Percentiles rank a stretch among this genome's conserved stretches.
phyloP scores from a whole-genome alignment of 2,888 invertebrate genomes.

The Epsilonema sp. region DNA sequence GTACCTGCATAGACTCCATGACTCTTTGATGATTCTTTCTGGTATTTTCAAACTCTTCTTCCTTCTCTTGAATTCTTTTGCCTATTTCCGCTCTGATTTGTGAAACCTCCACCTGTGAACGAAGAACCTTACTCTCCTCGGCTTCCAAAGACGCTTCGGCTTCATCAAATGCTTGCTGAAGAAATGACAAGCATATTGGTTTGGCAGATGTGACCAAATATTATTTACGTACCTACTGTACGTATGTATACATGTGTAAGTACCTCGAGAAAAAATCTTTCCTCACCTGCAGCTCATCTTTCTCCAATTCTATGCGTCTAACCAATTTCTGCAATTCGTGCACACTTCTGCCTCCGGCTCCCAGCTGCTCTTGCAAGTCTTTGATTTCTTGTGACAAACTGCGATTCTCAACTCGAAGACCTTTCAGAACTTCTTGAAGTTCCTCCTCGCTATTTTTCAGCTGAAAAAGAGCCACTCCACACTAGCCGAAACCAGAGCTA shows the following conservation, averaged over 20 bases:
- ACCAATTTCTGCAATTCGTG: slow-evolving; percentile 98
- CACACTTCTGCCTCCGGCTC: slow-evolving; percentile 95
- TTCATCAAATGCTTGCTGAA: slow-evolving; percentile 47
- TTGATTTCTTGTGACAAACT: slow-evolving; percentile 92
- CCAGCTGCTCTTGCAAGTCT: slow-evolving; percentile 96
- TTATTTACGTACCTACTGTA: no score
- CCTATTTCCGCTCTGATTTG: slow-evolving; percentile 92
- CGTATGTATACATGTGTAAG: no score
- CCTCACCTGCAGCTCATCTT: slow-evolving; percentile 70
- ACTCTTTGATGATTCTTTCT: no score
- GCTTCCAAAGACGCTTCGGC: slow-evolving; percentile 97
- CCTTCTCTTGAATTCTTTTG: slow-evolving; percentile 95
- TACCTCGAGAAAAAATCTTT: no score
- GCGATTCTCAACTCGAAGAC: slow-evolving; percentile 97
- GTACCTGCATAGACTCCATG: no score
- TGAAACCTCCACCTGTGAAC: slow-evolving; percentile 92
- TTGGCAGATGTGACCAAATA: no score
- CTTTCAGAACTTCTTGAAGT: slow-evolving; percentile 41
- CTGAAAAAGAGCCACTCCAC: no score
- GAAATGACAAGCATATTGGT: not conserved
- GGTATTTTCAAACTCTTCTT: no score
- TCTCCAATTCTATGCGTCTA: slow-evolving; percentile 93
- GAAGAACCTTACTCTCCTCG: no score
- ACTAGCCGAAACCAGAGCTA: no score
- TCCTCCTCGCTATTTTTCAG: slow-evolving; percentile 45